Base-by-base conservation (phyloP, 2,113 vertebrate species). In the Mobula hypostoma region DNA sequence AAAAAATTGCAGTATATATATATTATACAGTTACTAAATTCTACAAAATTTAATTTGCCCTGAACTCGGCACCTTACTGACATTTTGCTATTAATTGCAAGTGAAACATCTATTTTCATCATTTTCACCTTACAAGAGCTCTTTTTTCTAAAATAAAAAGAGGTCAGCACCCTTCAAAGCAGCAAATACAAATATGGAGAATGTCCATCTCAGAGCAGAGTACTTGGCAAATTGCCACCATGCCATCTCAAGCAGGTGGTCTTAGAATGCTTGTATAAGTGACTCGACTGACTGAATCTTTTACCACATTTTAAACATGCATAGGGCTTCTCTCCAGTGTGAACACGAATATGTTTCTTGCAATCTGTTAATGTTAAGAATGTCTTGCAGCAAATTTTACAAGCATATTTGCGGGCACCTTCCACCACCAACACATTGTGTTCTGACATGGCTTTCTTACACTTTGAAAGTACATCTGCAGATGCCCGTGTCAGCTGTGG, bases 331-430 rank as follows among this genome's bases (percentile, higher is more conserved):
- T 99, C 98, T 2, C 98, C 98, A 0, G 99, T 99, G 96, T 99
- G 99, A 9, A 99, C 98, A 0, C 98, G 97, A 95, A 99, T 99
- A 96, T 99, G 98, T 95, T 99, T 99, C 97, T 99, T 99, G 96
- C 98, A 99, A 96, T 99, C 98, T 0, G 99, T 99, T 94, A 99
- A 95, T 29, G 99, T 99, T 95, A 99, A 96, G 94, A 99, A 99
- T 9, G 98, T 99, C 96, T 99, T 99, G 95, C 99, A 99, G 97
- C 99, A 99, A 96, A 99, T 99, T 96, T 98, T 99, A 95, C 98
- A 99, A 11, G 99, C 99, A 0, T 99, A 99, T 95, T 99, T 99
- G 63, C 98, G 98, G 0, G 98, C 98, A 0, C 99, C 99, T 95
- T 99, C 99, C 0, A 99, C 98, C 77, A 99, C 98, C 96, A 99